These are phyloP conservation scores for Scelioninae gen. 2 DNA, from an alignment of 2,888 invertebrate species.

Conservation along the genomic window DNA sequence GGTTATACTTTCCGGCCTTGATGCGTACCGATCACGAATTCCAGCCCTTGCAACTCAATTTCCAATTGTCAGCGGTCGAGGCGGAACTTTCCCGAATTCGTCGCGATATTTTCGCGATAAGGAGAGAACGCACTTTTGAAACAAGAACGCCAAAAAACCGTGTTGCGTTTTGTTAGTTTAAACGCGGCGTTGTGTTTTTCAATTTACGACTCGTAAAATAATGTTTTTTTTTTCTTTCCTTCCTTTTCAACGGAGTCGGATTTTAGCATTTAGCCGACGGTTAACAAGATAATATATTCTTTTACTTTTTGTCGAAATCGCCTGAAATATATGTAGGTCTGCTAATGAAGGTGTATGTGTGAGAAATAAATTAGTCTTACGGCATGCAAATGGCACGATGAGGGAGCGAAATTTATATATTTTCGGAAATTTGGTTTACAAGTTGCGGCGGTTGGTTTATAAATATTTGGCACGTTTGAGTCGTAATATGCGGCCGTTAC, in stretches of 20 bases:
- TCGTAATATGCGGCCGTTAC: too few species aligned
- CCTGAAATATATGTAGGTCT: slow-evolving; percentile 34
- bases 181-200: slow-evolving; percentile 10
- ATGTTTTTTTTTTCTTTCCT: background rate
- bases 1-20: slow-evolving; percentile 15
- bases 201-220: background rate
- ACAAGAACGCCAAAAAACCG: background rate
- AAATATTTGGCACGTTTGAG: too few species aligned
- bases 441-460: too few species aligned
- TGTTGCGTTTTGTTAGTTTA: slow-evolving; percentile 4
- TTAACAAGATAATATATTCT: slow-evolving; percentile 31
- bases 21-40: slow-evolving; percentile 38
- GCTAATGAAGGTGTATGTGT: slow-evolving; percentile 41
- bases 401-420: too few species aligned
- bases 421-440: too few species aligned
- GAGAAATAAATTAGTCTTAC: slow-evolving; percentile 42
- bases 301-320: slow-evolving; percentile 5
- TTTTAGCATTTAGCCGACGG: slow-evolving; percentile 16
- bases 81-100: background rate
- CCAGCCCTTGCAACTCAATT: slow-evolving; percentile 49
- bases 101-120: slow-evolving; percentile 1
- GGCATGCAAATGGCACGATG: slow-evolving; percentile 25
- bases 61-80: slow-evolving; percentile 24
- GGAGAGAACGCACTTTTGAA: background rate
- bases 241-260: slow-evolving; percentile 1